Conservation (phyloP, 1,140 invertebrate species). For the Drosophila saltans region DNA sequence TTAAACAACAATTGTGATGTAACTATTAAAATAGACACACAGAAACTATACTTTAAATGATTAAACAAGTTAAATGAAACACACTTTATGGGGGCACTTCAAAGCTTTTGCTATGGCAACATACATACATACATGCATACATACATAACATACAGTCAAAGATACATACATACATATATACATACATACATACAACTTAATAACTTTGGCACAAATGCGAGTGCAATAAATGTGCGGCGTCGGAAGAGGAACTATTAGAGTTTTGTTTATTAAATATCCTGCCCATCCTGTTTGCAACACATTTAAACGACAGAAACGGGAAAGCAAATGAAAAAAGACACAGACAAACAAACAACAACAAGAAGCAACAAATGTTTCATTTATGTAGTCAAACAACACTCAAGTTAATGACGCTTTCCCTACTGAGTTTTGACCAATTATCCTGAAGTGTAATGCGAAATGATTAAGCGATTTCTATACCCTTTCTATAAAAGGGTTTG, state of each 20-base stretch:
- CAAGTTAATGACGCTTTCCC: slow-evolving; percentile 44
- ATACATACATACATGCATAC: too few species aligned
- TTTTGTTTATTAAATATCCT: slow-evolving; percentile 73
- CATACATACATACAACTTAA: slow-evolving; percentile 44
- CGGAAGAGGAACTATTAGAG: slow-evolving; percentile 5
- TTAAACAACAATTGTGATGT: too few species aligned
- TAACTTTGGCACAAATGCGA: slow-evolving; percentile 69
- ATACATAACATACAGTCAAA: too few species aligned
- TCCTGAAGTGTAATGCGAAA: slow-evolving; percentile 19
- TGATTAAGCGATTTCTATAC: slow-evolving; percentile 57
- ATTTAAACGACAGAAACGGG: slow-evolving; percentile 51
- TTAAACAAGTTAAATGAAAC: too few species aligned
- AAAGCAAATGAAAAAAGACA: slow-evolving; percentile 3
- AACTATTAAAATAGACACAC: slow-evolving; percentile 16
- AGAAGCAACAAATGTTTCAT: slow-evolving; percentile 45
- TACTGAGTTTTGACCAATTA: slow-evolving; percentile 44
- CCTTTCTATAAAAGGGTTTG: neutral
- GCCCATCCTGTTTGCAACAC: slow-evolving; percentile 54
- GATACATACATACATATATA: neutral
- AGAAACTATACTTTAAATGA: neutral
- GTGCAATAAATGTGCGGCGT: slow-evolving; percentile 27
- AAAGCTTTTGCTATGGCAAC: neutral
- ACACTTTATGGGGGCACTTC: neutral
- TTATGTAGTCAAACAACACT: slow-evolving; percentile 34
- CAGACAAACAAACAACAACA: neutral